Conservation (phyloP, 2,888 invertebrate species). For the Mechanitis mazaeus region DNA sequence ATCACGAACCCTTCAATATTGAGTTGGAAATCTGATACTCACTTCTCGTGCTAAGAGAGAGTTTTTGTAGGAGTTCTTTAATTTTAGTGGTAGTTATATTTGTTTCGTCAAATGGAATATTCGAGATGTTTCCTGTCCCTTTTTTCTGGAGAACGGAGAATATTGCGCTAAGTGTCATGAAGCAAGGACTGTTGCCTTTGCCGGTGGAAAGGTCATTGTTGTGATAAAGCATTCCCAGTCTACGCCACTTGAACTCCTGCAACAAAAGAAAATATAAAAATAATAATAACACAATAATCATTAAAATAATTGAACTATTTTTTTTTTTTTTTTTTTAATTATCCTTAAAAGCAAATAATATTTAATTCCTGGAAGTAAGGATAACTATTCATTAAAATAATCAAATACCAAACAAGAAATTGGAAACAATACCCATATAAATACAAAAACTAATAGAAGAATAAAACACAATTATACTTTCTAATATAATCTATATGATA, state of each 20-base stretch:
- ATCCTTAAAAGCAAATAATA: no score
- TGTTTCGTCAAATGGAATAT: constrained; percentile 80
- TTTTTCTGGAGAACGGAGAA: constrained; percentile 68
- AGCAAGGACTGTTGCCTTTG: constrained; percentile 85
- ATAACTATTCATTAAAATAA: no score
- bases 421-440: neutral
- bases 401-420: neutral
- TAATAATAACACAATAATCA: no score
- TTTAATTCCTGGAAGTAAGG: no score
- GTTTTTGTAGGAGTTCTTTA: constrained; percentile 76
- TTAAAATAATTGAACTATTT: no score
- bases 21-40: constrained; percentile 59
- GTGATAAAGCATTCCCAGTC: constrained; percentile 83
- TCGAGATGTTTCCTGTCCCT: constrained; percentile 71
- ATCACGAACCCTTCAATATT: constrained; percentile 7
- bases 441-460: no score
- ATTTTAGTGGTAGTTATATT: constrained; percentile 73
- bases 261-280: constrained; percentile 42
- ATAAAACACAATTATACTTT: no score
- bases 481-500: no score
- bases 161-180: constrained; percentile 84
- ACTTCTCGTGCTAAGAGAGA: constrained; percentile 82
- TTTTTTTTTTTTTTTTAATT: no score
- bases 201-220: constrained; percentile 79
- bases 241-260: constrained; percentile 83